Conservation (phyloP, 2,888 invertebrate genomes). For the Graphium colonna region DNA sequence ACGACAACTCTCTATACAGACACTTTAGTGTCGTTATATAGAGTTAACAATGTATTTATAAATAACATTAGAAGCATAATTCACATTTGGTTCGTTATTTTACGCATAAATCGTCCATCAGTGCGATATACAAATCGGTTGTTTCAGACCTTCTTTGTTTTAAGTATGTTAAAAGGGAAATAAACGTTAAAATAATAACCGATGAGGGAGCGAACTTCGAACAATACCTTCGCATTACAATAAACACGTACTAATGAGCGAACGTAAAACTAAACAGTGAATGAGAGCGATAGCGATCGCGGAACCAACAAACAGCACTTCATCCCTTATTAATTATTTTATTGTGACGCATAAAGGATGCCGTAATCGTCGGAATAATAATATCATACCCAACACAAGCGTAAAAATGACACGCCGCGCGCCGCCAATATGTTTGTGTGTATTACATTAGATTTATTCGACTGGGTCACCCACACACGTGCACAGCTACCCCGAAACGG, state of each 20-base stretch:
- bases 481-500: slow-evolving; percentile 60
- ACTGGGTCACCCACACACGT: slow-evolving; percentile 75
- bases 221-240: slow-evolving; percentile 36
- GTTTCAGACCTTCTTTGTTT: background rate
- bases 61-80: too few relatives aligned
- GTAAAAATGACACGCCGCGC: slow-evolving; percentile 77
- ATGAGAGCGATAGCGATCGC: slow-evolving; percentile 72
- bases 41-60: too few relatives aligned
- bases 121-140: too few relatives aligned
- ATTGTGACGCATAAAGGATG: slow-evolving; percentile 78
- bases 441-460: slow-evolving; percentile 77
- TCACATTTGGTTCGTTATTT: too few relatives aligned
- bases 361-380: slow-evolving; percentile 79
- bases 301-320: slow-evolving; percentile 68
- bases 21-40: too few relatives aligned
- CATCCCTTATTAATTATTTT: slow-evolving; percentile 81
- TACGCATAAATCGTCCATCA: too few relatives aligned
- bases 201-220: slow-evolving; percentile 15
- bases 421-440: slow-evolving; percentile 78
- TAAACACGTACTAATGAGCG: slow-evolving; percentile 57
- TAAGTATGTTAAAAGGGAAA: slow-evolving; percentile 15
- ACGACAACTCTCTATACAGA: too few relatives aligned
- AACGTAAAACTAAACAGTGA: slow-evolving; percentile 61
- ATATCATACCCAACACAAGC: slow-evolving; percentile 79
- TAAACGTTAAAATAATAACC: slow-evolving; percentile 22